phyloP scores from a whole-genome alignment of 2,797 vertebrate genomes.

The Ptychadena robeensis region DNA sequence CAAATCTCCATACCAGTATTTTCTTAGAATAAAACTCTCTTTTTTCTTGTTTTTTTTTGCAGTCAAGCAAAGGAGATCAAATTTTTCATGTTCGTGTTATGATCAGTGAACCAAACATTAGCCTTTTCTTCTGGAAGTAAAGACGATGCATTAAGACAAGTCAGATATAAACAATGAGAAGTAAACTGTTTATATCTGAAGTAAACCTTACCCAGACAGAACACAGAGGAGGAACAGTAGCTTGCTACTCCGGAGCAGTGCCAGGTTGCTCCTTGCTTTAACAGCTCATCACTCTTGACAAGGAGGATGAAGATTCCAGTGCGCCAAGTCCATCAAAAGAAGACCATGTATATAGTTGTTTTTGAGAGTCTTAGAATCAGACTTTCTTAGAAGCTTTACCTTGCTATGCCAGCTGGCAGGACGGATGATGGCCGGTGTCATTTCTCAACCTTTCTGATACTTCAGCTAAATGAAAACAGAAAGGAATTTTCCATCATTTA shows the following conservation, averaged over 20 bases:
- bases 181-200: slow-evolving; percentile 56
- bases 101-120: slow-evolving; percentile 29
- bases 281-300: slow-evolving; percentile 51
- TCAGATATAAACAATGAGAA: slow-evolving; percentile 45
- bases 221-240: slow-evolving; percentile 45
- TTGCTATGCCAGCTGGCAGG: slow-evolving; percentile 40
- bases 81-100: slow-evolving; percentile 41
- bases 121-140: slow-evolving; percentile 26
- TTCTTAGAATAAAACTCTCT: background rate
- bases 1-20: too few species aligned
- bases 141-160: slow-evolving; percentile 50
- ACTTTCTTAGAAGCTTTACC: slow-evolving; percentile 5
- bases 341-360: slow-evolving; percentile 40
- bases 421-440: slow-evolving; percentile 28
- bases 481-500: slow-evolving; percentile 55
- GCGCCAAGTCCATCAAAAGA: slow-evolving; percentile 7
- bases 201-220: slow-evolving; percentile 43
- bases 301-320: slow-evolving; percentile 19
- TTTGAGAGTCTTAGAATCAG: slow-evolving; percentile 27
- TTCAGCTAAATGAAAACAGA: slow-evolving; percentile 23
- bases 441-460: slow-evolving; percentile 41
- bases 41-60: background rate
- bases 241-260: slow-evolving; percentile 4
- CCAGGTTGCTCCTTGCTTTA: slow-evolving; percentile 33
- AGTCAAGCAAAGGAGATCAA: background rate